Conservation (phyloP, 35 echinoderm and acorn worm species). For the Strongylocentrotus purpuratus region DNA sequence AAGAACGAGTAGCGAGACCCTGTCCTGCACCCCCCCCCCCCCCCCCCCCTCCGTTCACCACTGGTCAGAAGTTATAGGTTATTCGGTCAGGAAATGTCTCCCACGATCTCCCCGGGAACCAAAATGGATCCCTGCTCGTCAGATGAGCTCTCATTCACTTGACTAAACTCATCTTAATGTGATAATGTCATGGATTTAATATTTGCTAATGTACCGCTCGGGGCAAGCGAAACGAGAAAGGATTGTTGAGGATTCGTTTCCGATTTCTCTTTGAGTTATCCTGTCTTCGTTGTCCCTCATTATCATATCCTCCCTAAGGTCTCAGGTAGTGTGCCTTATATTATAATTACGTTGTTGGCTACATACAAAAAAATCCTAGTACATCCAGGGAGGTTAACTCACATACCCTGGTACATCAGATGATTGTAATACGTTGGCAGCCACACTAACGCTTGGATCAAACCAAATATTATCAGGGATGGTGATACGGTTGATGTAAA, state of each 20-base stretch:
- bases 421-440: too few relatives aligned
- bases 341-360: too few relatives aligned
- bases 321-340: too few relatives aligned
- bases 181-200: not conserved
- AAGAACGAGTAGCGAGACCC: not conserved
- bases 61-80: not conserved
- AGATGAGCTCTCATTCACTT: not conserved
- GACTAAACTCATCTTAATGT: not conserved
- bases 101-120: not conserved
- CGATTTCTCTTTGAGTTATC: not conserved
- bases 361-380: too few relatives aligned
- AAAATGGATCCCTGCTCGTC: not conserved
- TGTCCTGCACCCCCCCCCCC: not conserved
- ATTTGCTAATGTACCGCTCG: not conserved
- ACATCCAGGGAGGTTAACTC: too few relatives aligned
- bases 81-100: not conserved
- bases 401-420: too few relatives aligned
- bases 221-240: not conserved
- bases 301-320: not conserved
- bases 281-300: not conserved
- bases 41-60: not conserved
- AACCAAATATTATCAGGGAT: too few relatives aligned
- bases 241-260: not conserved
- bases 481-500: too few relatives aligned
- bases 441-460: too few relatives aligned